phyloP scores from a whole-genome alignment of 2,113 vertebrate genomes.

The Myiopsitta monachus region DNA sequence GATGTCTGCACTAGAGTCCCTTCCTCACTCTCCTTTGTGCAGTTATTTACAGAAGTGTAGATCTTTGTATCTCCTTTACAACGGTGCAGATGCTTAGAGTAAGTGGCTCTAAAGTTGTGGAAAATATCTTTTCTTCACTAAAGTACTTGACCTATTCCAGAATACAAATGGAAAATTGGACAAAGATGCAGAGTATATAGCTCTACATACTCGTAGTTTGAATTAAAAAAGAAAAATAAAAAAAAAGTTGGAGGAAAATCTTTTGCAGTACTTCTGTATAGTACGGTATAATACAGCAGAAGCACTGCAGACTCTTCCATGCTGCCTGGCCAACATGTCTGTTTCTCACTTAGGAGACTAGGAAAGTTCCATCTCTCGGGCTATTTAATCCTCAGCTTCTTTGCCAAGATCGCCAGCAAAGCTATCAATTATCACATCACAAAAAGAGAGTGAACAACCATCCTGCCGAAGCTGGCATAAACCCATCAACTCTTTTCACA shows the following conservation, averaged over 20 bases:
- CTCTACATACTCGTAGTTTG: neutral
- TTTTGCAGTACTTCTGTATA: neutral
- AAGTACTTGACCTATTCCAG: neutral
- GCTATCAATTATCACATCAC: slow-evolving; percentile 65
- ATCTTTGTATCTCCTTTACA: neutral
- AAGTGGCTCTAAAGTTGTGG: neutral
- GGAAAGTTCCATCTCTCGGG: slow-evolving; percentile 40
- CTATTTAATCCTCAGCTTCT: slow-evolving; percentile 49
- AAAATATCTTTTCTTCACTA: neutral
- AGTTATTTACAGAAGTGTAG: neutral
- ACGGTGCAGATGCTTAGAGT: neutral
- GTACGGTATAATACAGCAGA: neutral
- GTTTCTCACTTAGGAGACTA: slow-evolving; percentile 44
- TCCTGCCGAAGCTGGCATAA: slow-evolving; percentile 47
- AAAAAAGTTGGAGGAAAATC: neutral
- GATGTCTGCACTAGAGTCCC: neutral
- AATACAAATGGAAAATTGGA: neutral
- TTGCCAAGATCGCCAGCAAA: slow-evolving; percentile 56
- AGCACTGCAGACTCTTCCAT: neutral
- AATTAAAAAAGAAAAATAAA: neutral
- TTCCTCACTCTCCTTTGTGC: neutral
- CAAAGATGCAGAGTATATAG: neutral
- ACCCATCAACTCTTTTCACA: slow-evolving; percentile 32
- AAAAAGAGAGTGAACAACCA: slow-evolving; percentile 52
- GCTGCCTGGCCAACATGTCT: slow-evolving; percentile 26